These are phyloP conservation scores for Apamea crenata DNA, from an alignment of 2,888 invertebrate genomes.

Conservation along the genomic window DNA sequence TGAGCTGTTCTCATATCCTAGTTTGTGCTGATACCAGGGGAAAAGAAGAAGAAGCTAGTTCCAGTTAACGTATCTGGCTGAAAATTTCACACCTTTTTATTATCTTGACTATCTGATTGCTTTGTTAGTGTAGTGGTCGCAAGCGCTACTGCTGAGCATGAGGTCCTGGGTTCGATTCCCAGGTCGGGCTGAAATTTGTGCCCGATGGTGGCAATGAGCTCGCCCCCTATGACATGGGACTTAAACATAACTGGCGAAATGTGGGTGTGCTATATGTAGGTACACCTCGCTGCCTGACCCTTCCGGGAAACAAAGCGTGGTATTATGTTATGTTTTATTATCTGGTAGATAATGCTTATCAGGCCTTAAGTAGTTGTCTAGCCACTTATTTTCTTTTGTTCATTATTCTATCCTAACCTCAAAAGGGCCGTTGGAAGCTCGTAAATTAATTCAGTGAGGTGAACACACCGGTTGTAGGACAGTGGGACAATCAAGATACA, in stretches of 20 bases:
- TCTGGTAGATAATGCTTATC: background rate
- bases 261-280: no score
- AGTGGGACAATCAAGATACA: conserved; percentile 54
- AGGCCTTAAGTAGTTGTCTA: background rate
- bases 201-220: no score
- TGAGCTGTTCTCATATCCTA: background rate
- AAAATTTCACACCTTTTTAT: background rate
- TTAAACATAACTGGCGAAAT: no score
- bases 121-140: background rate
- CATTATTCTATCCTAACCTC: conserved; percentile 42
- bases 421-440: conserved; percentile 22
- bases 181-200: no score
- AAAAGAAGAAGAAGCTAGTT: no score
- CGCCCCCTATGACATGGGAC: no score
- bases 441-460: conserved; percentile 63
- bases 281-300: no score
- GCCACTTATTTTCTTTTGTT: conserved; percentile 17
- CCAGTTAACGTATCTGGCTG: background rate
- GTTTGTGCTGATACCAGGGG: no score
- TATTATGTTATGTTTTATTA: background rate
- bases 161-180: no score
- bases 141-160: background rate
- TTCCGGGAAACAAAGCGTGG: background rate
- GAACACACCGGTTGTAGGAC: conserved; percentile 59
- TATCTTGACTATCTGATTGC: background rate